Evolutionary conservation across 1,140 invertebrate genomes (phyloP), one percentile per base, ranked within the genome.

Genomic region (Aricia agestis): DNA sequence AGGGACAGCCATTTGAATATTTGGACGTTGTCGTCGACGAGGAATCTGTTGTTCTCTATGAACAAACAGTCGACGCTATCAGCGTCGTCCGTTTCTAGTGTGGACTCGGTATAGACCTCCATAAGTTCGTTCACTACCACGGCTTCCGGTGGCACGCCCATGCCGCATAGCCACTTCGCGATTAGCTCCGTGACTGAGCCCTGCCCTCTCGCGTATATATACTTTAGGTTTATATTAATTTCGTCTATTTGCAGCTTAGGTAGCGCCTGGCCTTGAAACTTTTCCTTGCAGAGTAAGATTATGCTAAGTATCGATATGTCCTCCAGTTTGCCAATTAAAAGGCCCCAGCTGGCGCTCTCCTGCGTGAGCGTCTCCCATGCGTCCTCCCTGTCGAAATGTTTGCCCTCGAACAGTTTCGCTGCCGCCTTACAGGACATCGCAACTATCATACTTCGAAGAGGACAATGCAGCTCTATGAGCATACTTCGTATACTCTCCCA

Each of bases 271-370:
- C 84, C 85, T 42, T 76, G 77, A 67, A 90, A 82, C 72, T 83
- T 79, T 13, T 89, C 85, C 78, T 92, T 93, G 80, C 92, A 95
- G 85, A 94, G 93, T 42, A 96, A 83, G 68, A 95, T 92, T 57
- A 95, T 94, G 78, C 95, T 95, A 6, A 99, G 88, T 67, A 97
- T 93, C 6, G 97, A 94, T 52, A 98, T 94, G 88, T 98, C 97
- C 85, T 98, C 97, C 71, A 98, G 92, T 92, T 98, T 98, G 72
- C 95, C 96, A 19, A 97, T 95, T 9, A 98, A 88, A 36, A 97
- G 85, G 19, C 95, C 95, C 96, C 98, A 98, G 82, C 96, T 94
- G 71, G 97, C 95, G 76, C 95, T 94, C 82, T 98, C 97, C 73
- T 96, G 94, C 15, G 96, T 96, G 18, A 98, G 93, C 71, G 95